Percentiles rank a stretch among this genome's conserved stretches.
Conservation (phyloP, 1,140 invertebrate species). For the Homarus americanus region DNA sequence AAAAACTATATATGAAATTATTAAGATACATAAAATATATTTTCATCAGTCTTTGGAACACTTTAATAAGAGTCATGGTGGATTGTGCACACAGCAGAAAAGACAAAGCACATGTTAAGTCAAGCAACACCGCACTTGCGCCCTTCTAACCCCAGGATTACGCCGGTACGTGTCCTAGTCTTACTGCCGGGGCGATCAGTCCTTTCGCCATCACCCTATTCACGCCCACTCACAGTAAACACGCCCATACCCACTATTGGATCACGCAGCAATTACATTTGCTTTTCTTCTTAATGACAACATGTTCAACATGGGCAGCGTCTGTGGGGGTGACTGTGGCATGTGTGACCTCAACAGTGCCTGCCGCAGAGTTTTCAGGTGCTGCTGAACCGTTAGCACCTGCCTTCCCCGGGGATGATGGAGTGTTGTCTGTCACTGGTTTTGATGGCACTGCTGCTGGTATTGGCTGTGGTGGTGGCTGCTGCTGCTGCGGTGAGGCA, state of each 20-base stretch:
- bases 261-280: constrained; percentile 94
- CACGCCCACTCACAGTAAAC: neutral
- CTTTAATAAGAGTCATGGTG: constrained; percentile 48
- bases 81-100: constrained; percentile 46
- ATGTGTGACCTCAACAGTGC: constrained; percentile 86
- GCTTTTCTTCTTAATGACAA: constrained; percentile 91
- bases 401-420: constrained; percentile 74
- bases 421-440: neutral
- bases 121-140: constrained; percentile 47
- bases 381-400: constrained; percentile 77
- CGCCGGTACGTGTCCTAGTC: neutral
- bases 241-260: constrained; percentile 81
- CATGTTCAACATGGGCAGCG: constrained; percentile 87
- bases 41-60: constrained; percentile 54
- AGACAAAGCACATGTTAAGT: constrained; percentile 48
- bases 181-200: neutral
- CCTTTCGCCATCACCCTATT: neutral
- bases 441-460: neutral
- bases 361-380: constrained; percentile 76
- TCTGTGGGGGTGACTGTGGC: constrained; percentile 83
- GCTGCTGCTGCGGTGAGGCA: constrained; percentile 27
- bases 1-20: constrained; percentile 38
- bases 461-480: neutral
- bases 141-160: constrained; percentile 3
- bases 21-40: constrained; percentile 55